Percentiles rank a stretch among this genome's conserved stretches.
These are phyloP conservation scores for Drosophila pandora DNA, from an alignment of 1,140 invertebrate genomes.

Conservation along the genomic window DNA sequence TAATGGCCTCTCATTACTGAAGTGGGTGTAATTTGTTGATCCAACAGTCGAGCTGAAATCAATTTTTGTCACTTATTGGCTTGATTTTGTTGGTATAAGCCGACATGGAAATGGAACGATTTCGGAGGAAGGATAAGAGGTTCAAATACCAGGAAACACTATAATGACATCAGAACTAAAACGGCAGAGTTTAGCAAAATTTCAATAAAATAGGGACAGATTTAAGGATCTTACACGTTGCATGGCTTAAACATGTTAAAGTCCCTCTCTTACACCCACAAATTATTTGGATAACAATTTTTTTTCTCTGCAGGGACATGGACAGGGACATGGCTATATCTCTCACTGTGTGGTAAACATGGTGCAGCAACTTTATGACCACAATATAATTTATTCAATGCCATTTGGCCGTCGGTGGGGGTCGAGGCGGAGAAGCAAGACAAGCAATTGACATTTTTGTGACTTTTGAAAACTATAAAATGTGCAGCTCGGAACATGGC, in stretches of 20 bases:
- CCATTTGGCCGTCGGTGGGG: slow-evolving; percentile 43
- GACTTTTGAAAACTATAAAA: slow-evolving; percentile 82
- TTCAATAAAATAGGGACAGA: no score
- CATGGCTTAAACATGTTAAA: background rate
- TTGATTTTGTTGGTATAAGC: background rate
- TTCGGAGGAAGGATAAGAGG: no score
- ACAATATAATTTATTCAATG: slow-evolving; percentile 82
- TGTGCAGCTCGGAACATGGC: slow-evolving; percentile 63
- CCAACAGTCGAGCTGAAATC: slow-evolving; percentile 28
- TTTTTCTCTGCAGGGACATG: slow-evolving; percentile 27
- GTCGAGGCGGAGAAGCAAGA: slow-evolving; percentile 27
- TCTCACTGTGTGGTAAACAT: slow-evolving; percentile 58
- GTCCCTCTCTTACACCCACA: background rate
- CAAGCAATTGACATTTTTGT: slow-evolving; percentile 81
- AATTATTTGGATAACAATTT: background rate
- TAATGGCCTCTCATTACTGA: slow-evolving; percentile 63
- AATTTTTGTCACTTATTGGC: slow-evolving; percentile 45
- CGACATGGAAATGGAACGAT: slow-evolving; percentile 32
- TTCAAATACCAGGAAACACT: no score
- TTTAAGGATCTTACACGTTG: no score
- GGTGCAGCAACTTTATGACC: slow-evolving; percentile 74
- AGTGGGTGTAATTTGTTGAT: slow-evolving; percentile 46
- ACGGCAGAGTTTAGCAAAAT: no score
- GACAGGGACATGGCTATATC: slow-evolving; percentile 41
- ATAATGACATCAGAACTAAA: no score